These are phyloP conservation scores for Neoascia interrupta DNA, from an alignment of 2,888 invertebrate genomes.

Conservation along the genomic window DNA sequence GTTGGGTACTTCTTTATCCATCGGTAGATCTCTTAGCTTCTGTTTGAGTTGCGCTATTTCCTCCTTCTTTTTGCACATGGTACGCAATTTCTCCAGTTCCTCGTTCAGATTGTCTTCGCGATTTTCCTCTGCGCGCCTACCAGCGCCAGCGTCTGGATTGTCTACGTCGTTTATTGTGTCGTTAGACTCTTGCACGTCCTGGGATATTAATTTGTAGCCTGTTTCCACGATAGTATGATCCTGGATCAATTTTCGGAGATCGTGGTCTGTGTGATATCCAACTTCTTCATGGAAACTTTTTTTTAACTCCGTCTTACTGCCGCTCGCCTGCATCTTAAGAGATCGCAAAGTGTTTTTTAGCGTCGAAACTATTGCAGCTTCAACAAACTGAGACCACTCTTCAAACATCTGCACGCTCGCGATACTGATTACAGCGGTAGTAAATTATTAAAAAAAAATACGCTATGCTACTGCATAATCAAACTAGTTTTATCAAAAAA, in stretches of 20 bases:
- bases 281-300: no score
- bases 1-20: background rate
- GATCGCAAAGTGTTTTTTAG: no score
- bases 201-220: background rate
- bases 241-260: conserved; percentile 2
- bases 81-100: background rate
- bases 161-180: conserved; percentile 2
- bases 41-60: conserved; percentile 9
- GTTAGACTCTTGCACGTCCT: background rate
- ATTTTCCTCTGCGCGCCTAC: no score
- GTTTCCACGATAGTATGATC: background rate
- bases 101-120: background rate
- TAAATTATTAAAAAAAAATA: background rate
- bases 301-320: background rate
- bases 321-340: conserved; percentile 5
- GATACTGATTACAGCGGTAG: background rate
- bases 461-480: no score
- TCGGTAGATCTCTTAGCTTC: background rate
- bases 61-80: background rate
- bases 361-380: conserved; percentile 9
- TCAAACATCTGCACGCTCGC: background rate
- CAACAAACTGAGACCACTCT: conserved; percentile 17
- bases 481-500: no score
- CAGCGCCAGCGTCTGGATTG: background rate
- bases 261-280: no score